Percentiles rank a stretch among this genome's conserved stretches.
Conservation (phyloP, 2,888 invertebrate genomes). For the Chrysolina haemoptera region DNA sequence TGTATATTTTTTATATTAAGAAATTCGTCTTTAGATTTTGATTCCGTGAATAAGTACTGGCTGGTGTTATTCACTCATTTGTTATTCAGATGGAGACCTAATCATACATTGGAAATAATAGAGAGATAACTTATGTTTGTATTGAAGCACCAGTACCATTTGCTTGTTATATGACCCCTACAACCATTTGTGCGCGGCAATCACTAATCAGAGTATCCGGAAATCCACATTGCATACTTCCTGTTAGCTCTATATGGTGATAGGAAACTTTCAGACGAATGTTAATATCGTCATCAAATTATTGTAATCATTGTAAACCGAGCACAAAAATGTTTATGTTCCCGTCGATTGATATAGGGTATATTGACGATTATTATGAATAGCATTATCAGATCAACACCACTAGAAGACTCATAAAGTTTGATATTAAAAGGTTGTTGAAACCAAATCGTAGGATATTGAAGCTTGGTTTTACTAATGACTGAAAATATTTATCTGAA, state of each 20-base stretch:
- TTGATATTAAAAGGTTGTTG: too few relatives aligned
- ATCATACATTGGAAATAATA: background rate
- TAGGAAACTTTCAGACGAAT: slow-evolving; percentile 9
- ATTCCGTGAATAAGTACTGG: too few relatives aligned
- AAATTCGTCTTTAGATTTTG: too few relatives aligned
- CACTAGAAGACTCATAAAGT: too few relatives aligned
- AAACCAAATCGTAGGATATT: too few relatives aligned
- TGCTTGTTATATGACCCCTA: background rate
- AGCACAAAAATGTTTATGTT: background rate
- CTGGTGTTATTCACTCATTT: background rate
- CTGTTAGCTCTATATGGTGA: background rate
- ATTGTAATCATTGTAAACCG: background rate
- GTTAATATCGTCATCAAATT: background rate
- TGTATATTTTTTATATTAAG: too few relatives aligned
- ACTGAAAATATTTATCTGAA: too few relatives aligned
- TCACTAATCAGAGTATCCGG: slow-evolving; percentile 15
- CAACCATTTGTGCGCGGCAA: slow-evolving; percentile 7
- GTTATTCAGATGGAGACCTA: background rate
- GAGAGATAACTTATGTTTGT: background rate
- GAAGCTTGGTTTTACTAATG: too few relatives aligned
- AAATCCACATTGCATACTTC: slow-evolving; percentile 19
- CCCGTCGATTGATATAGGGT: background rate
- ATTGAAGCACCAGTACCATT: background rate
- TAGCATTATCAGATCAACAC: too few relatives aligned
- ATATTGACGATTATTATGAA: too few relatives aligned